Evolutionary conservation across 64 coral and sea anemone species (phyloP).

Genomic region (Porites australiensis): DNA sequence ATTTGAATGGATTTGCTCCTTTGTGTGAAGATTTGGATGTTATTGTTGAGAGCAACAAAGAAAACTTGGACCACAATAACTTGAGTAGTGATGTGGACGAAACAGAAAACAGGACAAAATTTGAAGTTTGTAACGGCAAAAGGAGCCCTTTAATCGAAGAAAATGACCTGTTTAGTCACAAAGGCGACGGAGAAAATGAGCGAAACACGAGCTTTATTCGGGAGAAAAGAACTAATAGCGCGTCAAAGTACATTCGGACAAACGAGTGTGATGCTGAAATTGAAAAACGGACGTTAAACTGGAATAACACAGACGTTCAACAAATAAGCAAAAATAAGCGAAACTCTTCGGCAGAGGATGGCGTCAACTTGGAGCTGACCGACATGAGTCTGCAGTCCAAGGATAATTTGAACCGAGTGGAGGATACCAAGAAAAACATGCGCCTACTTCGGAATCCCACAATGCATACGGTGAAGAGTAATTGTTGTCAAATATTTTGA

Average conservation of each 20-base stretch:
- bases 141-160: conserved; percentile 37
- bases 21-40: conserved; percentile 26
- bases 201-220: conserved; percentile 20
- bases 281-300: conserved; percentile 44
- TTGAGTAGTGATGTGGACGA: not conserved
- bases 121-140: not conserved
- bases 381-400: conserved; percentile 86
- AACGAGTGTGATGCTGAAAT: not conserved
- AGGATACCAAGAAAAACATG: conserved; percentile 10
- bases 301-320: conserved; percentile 24
- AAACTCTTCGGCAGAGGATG: conserved; percentile 41
- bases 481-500: conserved; percentile 98
- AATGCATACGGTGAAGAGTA: conserved; percentile 82
- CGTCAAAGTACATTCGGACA: conserved; percentile 82
- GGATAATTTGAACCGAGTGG: conserved; percentile 52
- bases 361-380: conserved; percentile 72
- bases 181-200: not conserved
- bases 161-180: not conserved
- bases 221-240: conserved; percentile 47
- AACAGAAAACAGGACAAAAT: not conserved
- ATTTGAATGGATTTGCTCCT: conserved; percentile 61
- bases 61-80: conserved; percentile 72
- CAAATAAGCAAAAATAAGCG: conserved; percentile 25
- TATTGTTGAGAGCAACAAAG: conserved; percentile 87
- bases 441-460: conserved; percentile 60